These are phyloP conservation scores for Lethenteron camtschaticum DNA, from an alignment of 2,113 vertebrate species.

Conservation along the genomic window DNA sequence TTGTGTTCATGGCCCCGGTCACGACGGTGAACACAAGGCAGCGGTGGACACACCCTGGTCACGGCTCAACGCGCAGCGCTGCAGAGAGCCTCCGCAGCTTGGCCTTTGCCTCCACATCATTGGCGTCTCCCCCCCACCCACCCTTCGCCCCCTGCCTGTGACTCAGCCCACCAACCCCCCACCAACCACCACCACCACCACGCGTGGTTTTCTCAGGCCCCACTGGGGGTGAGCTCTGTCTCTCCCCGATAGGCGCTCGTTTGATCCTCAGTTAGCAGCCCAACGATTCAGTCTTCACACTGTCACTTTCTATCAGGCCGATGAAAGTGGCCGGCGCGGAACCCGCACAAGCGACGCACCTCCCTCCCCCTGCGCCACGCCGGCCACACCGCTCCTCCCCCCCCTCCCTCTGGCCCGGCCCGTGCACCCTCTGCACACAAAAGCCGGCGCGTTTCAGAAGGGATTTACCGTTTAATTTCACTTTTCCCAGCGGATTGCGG, in stretches of 20 bases:
- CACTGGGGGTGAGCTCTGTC: slow-evolving; percentile 1
- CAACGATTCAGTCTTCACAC: slow-evolving; percentile 1
- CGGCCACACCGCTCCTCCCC: too few species aligned
- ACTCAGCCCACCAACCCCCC: too few species aligned
- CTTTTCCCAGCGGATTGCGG: slow-evolving; percentile 5
- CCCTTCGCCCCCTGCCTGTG: too few species aligned
- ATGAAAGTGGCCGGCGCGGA: slow-evolving; percentile 4
- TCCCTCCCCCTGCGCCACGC: slow-evolving; percentile 1
- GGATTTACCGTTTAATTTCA: slow-evolving; percentile 6
- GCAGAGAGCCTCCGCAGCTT: too few species aligned
- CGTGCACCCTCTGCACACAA: background rate
- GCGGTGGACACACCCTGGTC: too few species aligned
- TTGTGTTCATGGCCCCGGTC: too few species aligned
- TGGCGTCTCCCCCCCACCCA: too few species aligned
- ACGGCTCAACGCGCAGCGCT: too few species aligned
- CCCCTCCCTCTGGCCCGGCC: too few species aligned
- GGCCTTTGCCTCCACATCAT: too few species aligned
- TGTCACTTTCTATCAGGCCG: slow-evolving; percentile 5
- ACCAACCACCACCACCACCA: too few species aligned
- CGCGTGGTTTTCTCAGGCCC: background rate
- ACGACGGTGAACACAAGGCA: too few species aligned
- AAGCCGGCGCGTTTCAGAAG: slow-evolving; percentile 2
- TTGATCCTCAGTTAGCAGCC: slow-evolving; percentile 2
- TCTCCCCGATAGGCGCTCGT: slow-evolving; percentile 1
- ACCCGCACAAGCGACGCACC: background rate